These are phyloP conservation scores for Disparrhopalites patrizii DNA, from an alignment of 2,888 invertebrate species.

Conservation along the genomic window DNA sequence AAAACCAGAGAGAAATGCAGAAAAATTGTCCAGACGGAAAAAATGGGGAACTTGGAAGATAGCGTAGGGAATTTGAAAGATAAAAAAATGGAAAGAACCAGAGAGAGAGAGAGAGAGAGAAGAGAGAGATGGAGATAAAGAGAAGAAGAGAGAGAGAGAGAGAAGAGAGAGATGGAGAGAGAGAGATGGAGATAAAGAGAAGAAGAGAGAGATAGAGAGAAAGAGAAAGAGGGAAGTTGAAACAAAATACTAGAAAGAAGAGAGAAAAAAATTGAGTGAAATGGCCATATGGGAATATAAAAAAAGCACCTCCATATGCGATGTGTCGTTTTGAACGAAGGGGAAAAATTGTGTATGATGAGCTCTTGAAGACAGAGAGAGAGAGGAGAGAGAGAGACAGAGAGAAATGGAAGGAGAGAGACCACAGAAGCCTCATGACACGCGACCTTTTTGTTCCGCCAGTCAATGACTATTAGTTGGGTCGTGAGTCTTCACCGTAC, in stretches of 20 bases:
- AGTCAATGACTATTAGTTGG: constrained; percentile 16
- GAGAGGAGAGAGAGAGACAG: too few relatives aligned
- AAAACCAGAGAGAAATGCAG: background rate
- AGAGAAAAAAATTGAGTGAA: too few relatives aligned
- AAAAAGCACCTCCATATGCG: constrained; percentile 17
- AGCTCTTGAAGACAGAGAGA: too few relatives aligned
- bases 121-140: background rate
- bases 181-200: background rate
- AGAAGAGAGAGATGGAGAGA: constrained; percentile 1
- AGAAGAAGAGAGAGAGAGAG: background rate
- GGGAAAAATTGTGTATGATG: background rate
- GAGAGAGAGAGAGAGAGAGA: background rate
- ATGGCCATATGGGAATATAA: constrained; percentile 6
- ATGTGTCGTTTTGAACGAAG: too few relatives aligned
- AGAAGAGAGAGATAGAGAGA: background rate
- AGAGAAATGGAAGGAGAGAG: background rate
- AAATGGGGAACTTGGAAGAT: too few relatives aligned
- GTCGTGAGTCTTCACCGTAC: constrained; percentile 15
- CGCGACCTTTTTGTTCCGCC: constrained; percentile 20
- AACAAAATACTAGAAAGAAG: background rate
- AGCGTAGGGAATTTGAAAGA: too few relatives aligned
- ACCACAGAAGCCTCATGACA: constrained; percentile 20
- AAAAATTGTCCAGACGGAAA: background rate
- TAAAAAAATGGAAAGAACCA: background rate
- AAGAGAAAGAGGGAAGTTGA: too few relatives aligned